Base-by-base conservation (phyloP, 2,888 invertebrate species). In the Diploptera punctata region DNA sequence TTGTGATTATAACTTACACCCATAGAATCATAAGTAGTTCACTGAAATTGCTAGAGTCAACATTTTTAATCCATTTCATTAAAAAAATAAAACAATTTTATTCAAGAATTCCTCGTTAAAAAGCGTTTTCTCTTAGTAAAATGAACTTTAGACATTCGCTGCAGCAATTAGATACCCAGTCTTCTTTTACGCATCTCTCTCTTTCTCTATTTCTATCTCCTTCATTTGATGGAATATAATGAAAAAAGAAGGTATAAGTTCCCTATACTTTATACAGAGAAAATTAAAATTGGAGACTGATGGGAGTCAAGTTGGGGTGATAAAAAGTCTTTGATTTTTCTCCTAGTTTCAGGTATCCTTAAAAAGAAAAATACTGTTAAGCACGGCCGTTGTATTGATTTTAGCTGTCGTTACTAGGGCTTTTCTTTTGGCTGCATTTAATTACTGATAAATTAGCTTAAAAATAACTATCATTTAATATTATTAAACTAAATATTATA, bases 121-220 rank as follows among this genome's bases (percentile, higher is more conserved):
- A 69, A 69, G 24, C n/a, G n/a, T 29, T 38, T 57, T 18, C 33
- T n/a, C n/a, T n/a, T 10, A 67, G 47, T 67, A 24, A 67, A 49
- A 67, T 47, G 67, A 29, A 67, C 47, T 24, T 29, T 3, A 49
- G 33, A 43, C 57, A 26, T 43, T 72, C 33, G 31, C 33, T 61
- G 38, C 29, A 72, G 72, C 68, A 72, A 72, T 72, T 72, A 72
- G 65, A 72, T 72, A 68, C 49, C 10, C 33, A 57, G 44, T 33
- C 21, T 57, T 61, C 33, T n/a, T n/a, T n/a, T n/a, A n/a, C n/a
- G n/a, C n/a, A n/a, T n/a, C n/a, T n/a, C n/a, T n/a, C n/a, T n/a
- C n/a, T n/a, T n/a, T n/a, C n/a, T n/a, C n/a, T 47, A 33, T 43
- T 67, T 68, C 29, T 31, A 10, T 19, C 33, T 68, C 52, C 29